Evolutionary conservation across 2,888 invertebrate genomes (phyloP).

Genomic region (Hololepta plana): DNA sequence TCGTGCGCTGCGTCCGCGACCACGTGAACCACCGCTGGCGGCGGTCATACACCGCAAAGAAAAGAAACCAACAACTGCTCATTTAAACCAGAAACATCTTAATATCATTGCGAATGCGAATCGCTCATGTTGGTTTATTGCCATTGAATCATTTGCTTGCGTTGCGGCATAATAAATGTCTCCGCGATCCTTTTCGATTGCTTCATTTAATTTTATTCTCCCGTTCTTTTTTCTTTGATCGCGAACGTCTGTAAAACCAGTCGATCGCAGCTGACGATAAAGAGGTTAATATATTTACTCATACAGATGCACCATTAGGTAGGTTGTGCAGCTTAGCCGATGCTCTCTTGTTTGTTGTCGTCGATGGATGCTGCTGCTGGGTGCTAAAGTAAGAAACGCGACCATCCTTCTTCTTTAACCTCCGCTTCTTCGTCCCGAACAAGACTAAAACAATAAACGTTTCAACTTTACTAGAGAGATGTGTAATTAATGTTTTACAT

Average conservation of each 20-base stretch:
- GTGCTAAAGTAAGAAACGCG: too few species aligned
- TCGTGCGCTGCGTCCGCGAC: constrained; percentile 19
- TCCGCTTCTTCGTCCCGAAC: constrained; percentile 10
- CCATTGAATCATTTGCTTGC: too few species aligned
- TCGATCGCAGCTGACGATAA: constrained; percentile 18
- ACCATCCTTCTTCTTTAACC: too few species aligned
- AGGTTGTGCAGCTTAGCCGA: constrained; percentile 8
- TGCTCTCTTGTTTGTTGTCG: too few species aligned
- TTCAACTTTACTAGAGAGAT: constrained; percentile 12
- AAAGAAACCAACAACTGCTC: constrained; percentile 7
- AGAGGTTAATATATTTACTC: constrained; percentile 13
- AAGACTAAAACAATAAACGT: constrained; percentile 12
- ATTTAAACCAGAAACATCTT: constrained; percentile 6
- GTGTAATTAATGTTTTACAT: constrained; percentile 18
- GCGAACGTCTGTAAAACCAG: constrained; percentile 11
- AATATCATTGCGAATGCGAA: too few species aligned
- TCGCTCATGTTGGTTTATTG: too few species aligned
- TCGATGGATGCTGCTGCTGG: too few species aligned
- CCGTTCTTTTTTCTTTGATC: constrained; percentile 12
- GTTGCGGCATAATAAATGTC: too few species aligned
- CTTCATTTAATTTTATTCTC: constrained; percentile 3
- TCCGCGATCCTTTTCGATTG: constrained; percentile 7
- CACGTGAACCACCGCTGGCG: constrained; percentile 20
- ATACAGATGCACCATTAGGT: constrained; percentile 12
- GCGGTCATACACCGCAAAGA: constrained; percentile 8